Conservation (phyloP, 2,888 invertebrate genomes). For the Melieria crassipennis region DNA sequence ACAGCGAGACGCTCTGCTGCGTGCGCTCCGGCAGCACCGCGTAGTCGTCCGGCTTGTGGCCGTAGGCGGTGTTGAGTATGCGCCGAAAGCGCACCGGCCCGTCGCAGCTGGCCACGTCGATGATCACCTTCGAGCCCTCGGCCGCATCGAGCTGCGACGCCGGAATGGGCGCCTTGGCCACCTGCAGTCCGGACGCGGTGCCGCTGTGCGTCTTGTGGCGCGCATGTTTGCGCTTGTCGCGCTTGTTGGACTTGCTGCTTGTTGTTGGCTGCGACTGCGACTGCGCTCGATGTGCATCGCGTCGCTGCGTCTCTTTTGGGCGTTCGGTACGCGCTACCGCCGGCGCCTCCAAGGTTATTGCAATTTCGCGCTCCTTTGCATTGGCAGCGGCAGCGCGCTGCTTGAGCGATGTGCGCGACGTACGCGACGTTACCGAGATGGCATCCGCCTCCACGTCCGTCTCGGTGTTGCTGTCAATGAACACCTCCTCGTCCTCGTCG, state of each 20-base stretch:
- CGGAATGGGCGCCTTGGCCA: constrained; percentile 49
- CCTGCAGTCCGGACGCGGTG: constrained; percentile 42
- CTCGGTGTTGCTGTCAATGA: constrained; percentile 56
- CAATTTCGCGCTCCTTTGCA: constrained; percentile 28
- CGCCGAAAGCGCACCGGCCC: constrained; percentile 89
- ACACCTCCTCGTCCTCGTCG: constrained; percentile 59
- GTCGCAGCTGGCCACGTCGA: constrained; percentile 92
- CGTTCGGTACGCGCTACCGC: constrained; percentile 47
- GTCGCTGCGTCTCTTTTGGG: constrained; percentile 27
- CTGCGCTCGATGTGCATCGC: constrained; percentile 30
- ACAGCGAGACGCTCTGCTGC: constrained; percentile 63
- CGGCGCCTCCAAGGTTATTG: constrained; percentile 33
- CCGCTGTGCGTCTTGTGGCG: constrained; percentile 23
- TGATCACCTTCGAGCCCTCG: constrained; percentile 69
- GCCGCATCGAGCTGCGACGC: constrained; percentile 42
- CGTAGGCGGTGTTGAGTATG: constrained; percentile 85
- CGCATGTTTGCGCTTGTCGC: constrained; percentile 27
- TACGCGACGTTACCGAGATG: constrained; percentile 32
- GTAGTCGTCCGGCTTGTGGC: constrained; percentile 63
- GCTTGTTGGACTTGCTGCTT: constrained; percentile 20
- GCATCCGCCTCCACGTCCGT: constrained; percentile 46
- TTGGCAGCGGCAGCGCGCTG: not conserved
- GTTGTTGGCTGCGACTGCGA: constrained; percentile 6
- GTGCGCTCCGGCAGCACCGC: constrained; percentile 55
- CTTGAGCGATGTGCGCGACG: constrained; percentile 8